Percentiles rank a stretch among this genome's conserved stretches.
These are phyloP conservation scores for Aphaenogaster rudis DNA, from an alignment of 1,140 invertebrate species.

Conservation along the genomic window DNA sequence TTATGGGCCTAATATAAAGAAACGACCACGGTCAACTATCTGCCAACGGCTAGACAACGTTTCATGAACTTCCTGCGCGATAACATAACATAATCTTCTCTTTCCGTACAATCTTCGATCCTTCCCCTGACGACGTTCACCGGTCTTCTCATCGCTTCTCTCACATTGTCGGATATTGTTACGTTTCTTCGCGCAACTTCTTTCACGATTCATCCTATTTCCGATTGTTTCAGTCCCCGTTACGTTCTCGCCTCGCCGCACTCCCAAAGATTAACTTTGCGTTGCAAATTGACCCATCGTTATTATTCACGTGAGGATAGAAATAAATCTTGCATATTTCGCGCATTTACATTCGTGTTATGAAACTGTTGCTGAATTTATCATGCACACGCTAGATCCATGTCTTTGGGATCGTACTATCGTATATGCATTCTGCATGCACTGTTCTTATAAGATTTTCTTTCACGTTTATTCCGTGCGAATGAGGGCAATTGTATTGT, in stretches of 20 bases:
- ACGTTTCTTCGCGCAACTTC: neutral
- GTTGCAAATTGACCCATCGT: slow-evolving; percentile 23
- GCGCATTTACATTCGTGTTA: slow-evolving; percentile 26
- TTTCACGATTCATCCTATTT: neutral
- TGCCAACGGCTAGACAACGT: slow-evolving; percentile 79
- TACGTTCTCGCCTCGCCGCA: slow-evolving; percentile 1
- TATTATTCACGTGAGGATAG: neutral
- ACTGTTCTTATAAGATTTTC: slow-evolving; percentile 10
- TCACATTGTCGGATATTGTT: slow-evolving; percentile 24
- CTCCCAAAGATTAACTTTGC: slow-evolving; percentile 34
- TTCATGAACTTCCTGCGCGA: slow-evolving; percentile 79
- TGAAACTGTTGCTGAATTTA: slow-evolving; percentile 35
- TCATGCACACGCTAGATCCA: slow-evolving; percentile 1
- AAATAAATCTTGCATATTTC: slow-evolving; percentile 26
- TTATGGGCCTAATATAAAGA: slow-evolving; percentile 82
- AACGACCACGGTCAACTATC: slow-evolving; percentile 78
- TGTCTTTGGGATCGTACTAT: neutral
- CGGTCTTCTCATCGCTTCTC: slow-evolving; percentile 20
- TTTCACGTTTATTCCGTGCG: slow-evolving; percentile 27
- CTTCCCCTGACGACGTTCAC: slow-evolving; percentile 25
- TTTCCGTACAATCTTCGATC: slow-evolving; percentile 26
- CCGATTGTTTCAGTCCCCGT: neutral
- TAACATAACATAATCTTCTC: slow-evolving; percentile 75
- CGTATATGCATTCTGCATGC: neutral
- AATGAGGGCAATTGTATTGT: slow-evolving; percentile 42